Percentiles rank a stretch among this genome's conserved stretches.
Conservation (phyloP, 2,888 invertebrate species). For the Agrenia bidenticulata region DNA sequence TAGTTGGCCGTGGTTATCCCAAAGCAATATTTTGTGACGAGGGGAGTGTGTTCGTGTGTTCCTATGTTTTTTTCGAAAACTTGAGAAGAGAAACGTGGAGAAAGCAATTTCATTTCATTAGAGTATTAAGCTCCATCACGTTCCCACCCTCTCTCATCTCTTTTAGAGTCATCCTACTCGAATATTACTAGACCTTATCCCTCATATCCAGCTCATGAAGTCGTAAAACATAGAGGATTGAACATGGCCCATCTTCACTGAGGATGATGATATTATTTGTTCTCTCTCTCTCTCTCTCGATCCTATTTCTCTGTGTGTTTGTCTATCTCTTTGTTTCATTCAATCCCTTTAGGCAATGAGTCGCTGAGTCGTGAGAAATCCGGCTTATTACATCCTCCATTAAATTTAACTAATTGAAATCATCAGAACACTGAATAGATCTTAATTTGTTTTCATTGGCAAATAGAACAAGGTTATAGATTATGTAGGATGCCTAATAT, state of each 20-base stretch:
- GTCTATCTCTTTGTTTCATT: background rate
- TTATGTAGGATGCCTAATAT: no score
- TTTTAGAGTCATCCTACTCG: no score
- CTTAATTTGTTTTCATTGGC: no score
- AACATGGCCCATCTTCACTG: constrained; percentile 10
- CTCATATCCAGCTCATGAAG: constrained; percentile 2
- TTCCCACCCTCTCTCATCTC: no score
- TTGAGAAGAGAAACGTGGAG: constrained; percentile 7
- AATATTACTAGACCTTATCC: background rate
- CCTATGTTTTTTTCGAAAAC: no score
- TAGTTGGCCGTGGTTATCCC: constrained; percentile 15
- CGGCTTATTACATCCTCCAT: constrained; percentile 9
- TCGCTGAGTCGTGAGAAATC: background rate
- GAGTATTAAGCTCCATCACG: constrained; percentile 18
- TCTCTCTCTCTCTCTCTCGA: constrained; percentile 3
- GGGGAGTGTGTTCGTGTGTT: no score
- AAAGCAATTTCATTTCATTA: constrained; percentile 25
- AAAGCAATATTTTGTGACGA: constrained; percentile 14
- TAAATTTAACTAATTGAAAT: constrained; percentile 16
- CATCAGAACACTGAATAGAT: background rate
- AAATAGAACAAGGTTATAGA: no score
- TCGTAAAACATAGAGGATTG: no score
- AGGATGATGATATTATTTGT: constrained; percentile 14
- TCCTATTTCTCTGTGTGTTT: constrained; percentile 8
- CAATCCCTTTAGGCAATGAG: background rate